Evolutionary conservation across 2,113 vertebrate genomes (phyloP), one percentile per base, ranked within the genome.

Genomic region (Lophochroa leadbeateri): DNA sequence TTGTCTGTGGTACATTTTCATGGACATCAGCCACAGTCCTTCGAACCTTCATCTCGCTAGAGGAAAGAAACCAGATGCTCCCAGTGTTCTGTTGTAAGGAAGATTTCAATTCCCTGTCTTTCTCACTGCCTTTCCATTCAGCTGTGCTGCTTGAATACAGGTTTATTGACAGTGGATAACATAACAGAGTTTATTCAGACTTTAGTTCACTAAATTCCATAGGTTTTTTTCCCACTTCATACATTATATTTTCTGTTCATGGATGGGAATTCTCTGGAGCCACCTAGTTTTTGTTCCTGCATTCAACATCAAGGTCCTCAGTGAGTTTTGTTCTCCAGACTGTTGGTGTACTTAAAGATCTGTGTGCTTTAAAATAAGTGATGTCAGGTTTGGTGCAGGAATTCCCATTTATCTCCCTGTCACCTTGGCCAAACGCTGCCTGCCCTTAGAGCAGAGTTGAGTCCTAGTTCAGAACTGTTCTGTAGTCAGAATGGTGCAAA

Each of bases 291-390:
- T 68, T 37, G n/a, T 50, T 49, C 27, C 43, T 75, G 17, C 11
- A 0, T 33, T 19, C 15, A 16, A 10, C 17, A 3, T 39, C 18
- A 18, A 9, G 24, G 18, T 43, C n/a, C 55, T 8, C 6, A 3
- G 29, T 10, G 69, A 57, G 29, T 25, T 61, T 64, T 78, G 69
- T 58, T 49, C 68, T 69, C 11, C 12, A 33, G 4, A 8, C 46
- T 31, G 19, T 6, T 61, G 33, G 10, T 27, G 39, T 11, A 3
- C 79, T 61, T 18, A 11, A 37, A 46, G 27, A 3, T 61, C 52
- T 7, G 2, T 68, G 0, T 37, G 37, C 53, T 75, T 49, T 70
- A 4, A 43, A 33, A 15, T 7, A 7, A 46, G 17, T 11, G 25
- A 10, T 72, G 39, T 67, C 41, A 33, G 50, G 15, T 77, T 67